Conservation (phyloP, 2,797 vertebrate genomes). For the Coregonus ussuriensis region DNA sequence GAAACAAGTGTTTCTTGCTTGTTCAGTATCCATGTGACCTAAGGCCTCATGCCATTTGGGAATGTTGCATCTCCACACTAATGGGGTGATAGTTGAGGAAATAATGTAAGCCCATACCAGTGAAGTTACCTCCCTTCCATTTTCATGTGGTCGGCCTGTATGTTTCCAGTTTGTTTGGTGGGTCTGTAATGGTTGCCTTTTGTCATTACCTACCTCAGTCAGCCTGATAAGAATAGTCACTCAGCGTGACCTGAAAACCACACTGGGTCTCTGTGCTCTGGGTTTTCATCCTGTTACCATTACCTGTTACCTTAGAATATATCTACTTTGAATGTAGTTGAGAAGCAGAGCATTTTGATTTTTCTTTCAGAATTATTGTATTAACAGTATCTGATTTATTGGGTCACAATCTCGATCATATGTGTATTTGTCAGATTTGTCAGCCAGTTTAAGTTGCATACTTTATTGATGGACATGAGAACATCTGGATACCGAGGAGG, state of each 20-base stretch:
- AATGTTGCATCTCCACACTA: conserved; percentile 33
- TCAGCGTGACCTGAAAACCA: conserved; percentile 16
- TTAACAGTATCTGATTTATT: neutral
- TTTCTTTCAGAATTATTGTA: no score
- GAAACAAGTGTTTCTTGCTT: neutral
- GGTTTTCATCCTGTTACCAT: no score
- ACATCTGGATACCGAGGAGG: conserved; percentile 45
- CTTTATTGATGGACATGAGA: conserved; percentile 10
- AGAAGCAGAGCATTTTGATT: no score
- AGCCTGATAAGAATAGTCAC: conserved; percentile 53
- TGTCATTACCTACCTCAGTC: conserved; percentile 50
- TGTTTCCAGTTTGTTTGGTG: conserved; percentile 63
- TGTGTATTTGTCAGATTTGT: neutral
- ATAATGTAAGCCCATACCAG: conserved; percentile 48
- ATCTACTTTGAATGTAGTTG: neutral
- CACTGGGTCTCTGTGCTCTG: conserved; percentile 14
- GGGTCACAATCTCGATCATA: neutral
- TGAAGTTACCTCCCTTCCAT: conserved; percentile 44
- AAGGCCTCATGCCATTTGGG: neutral
- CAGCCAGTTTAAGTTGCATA: neutral
- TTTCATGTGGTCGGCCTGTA: conserved; percentile 57
- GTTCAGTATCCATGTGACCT: neutral
- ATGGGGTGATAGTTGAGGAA: conserved; percentile 43
- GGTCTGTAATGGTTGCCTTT: conserved; percentile 60
- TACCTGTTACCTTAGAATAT: neutral